phyloP scores from a whole-genome alignment of 2,797 vertebrate genomes.

The Aulostomus chinensis region DNA sequence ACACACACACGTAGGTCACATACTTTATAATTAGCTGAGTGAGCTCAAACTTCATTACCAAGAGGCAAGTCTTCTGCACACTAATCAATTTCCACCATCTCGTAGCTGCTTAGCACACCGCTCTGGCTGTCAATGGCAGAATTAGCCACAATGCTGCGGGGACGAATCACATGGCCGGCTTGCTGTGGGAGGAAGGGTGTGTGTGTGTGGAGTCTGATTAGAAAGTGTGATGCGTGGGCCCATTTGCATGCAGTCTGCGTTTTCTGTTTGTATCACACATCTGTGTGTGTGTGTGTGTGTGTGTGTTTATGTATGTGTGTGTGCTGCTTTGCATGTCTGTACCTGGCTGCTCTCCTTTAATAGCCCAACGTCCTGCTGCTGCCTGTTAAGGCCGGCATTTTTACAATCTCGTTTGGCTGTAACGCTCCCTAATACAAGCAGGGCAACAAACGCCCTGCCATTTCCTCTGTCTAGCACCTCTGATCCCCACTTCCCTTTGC shows the following conservation, averaged over 20 bases:
- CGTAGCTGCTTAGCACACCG: conserved; percentile 47
- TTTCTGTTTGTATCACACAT: conserved; percentile 14
- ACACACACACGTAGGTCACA: conserved; percentile 40
- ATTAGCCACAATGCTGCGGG: conserved; percentile 59
- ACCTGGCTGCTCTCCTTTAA: conserved; percentile 63
- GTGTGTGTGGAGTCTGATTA: conserved; percentile 55
- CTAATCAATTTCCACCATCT: conserved; percentile 71
- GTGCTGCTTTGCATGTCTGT: conserved; percentile 48
- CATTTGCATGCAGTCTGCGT: conserved; percentile 62
- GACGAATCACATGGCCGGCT: conserved; percentile 48
- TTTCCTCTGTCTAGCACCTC: conserved; percentile 3
- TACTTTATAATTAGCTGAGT: conserved; percentile 72
- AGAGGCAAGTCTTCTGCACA: conserved; percentile 46
- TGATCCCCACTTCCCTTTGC: conserved; percentile 40
- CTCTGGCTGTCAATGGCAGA: conserved; percentile 57
- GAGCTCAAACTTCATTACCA: conserved; percentile 68
- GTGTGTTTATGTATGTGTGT: conserved; percentile 17
- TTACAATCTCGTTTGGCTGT: conserved; percentile 76
- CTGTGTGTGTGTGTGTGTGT: conserved; percentile 16
- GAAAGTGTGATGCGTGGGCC: conserved; percentile 37
- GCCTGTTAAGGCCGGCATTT: conserved; percentile 77
- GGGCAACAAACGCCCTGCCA: conserved; percentile 3
- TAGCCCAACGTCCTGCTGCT: conserved; percentile 61
- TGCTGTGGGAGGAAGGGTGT: conserved; percentile 31
- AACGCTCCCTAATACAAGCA: conserved; percentile 54